phyloP scores from a whole-genome alignment of 1,140 invertebrate genomes.

The Drosophila lini region DNA sequence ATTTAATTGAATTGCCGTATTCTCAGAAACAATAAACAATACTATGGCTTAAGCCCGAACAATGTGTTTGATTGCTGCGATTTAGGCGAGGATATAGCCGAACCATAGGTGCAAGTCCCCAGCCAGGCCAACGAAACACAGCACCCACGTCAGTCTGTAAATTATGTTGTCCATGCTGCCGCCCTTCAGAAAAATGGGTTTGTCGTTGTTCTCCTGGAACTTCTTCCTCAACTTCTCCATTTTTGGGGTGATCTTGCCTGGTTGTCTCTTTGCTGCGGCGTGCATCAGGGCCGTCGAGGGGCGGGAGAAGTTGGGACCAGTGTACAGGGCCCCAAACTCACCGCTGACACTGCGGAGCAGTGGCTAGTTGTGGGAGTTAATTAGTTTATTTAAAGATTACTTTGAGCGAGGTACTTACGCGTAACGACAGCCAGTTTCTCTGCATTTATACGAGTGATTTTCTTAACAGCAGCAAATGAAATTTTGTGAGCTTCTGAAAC shows the following conservation, averaged over 20 bases:
- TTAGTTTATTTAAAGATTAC: neutral
- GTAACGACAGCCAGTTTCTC: constrained; percentile 39
- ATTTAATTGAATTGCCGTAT: constrained; percentile 20
- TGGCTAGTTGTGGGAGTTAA: constrained; percentile 22
- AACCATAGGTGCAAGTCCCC: constrained; percentile 46
- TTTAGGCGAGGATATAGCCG: constrained; percentile 50
- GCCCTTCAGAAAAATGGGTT: constrained; percentile 87
- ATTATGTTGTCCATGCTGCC: constrained; percentile 86
- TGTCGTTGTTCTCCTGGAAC: constrained; percentile 85
- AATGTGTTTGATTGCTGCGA: constrained; percentile 1
- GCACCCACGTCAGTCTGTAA: constrained; percentile 84
- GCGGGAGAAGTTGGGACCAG: constrained; percentile 2
- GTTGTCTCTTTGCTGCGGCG: neutral
- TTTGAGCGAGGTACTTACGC: constrained; percentile 35
- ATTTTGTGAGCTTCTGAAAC: constrained; percentile 16
- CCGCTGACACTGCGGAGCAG: constrained; percentile 23
- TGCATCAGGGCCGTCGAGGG: constrained; percentile 14
- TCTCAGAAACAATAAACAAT: neutral
- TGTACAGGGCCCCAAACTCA: neutral
- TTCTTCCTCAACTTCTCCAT: constrained; percentile 84
- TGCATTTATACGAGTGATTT: constrained; percentile 55
- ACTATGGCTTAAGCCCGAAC: neutral
- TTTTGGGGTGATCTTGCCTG: constrained; percentile 52
- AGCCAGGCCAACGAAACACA: constrained; percentile 82
- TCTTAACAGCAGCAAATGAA: neutral